Base-by-base conservation (phyloP, 2,797 vertebrate species). In the Morus bassanus region DNA sequence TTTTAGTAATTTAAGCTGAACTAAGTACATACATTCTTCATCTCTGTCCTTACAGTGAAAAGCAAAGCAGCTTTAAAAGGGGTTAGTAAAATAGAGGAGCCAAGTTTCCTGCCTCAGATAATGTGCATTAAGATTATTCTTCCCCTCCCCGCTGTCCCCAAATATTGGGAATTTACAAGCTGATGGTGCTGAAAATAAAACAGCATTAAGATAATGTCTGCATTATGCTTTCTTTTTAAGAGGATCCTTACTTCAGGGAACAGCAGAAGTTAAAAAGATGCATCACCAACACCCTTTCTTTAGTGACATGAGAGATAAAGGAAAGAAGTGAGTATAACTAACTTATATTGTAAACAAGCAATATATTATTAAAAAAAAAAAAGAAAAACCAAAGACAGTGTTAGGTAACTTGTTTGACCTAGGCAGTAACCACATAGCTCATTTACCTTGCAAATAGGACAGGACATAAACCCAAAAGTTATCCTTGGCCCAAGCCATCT, bases 391-490 rank as follows among this genome's bases (percentile, higher is more conserved):
- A 23, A 84, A 35, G 6, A 30, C 27, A 35, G 13, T 30, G 57
- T 72, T 51, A 64, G 65, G 41, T 31, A 54, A 68, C n/a, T 28
- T 75, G 25, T 64, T 78, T 77, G 37, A 79, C 59, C 48, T 27
- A 43, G 15, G 33, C 39, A 95, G 90, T 56, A 70, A 94, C 50
- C 22, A 89, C 3, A 18, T 3, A 78, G 46, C 17, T 86, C 50
- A 61, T 93, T 95, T 97, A 99, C 99, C 99, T 99, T 99, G 97
- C 99, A 99, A 96, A 99, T 99, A 59, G 99, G 99, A 98, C 99
- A 99, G 89, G 99, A 98, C 99, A 99, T 99, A 97, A 99, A 99
- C 25, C 99, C 99, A 54, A 99, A 99, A 4, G 99, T 99, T 97
- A 99, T 99, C 88, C 99, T 98, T 68, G 99, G 99, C 37, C 99